phyloP scores from a whole-genome alignment of 1,140 invertebrate species.

The Asobara japonica region DNA sequence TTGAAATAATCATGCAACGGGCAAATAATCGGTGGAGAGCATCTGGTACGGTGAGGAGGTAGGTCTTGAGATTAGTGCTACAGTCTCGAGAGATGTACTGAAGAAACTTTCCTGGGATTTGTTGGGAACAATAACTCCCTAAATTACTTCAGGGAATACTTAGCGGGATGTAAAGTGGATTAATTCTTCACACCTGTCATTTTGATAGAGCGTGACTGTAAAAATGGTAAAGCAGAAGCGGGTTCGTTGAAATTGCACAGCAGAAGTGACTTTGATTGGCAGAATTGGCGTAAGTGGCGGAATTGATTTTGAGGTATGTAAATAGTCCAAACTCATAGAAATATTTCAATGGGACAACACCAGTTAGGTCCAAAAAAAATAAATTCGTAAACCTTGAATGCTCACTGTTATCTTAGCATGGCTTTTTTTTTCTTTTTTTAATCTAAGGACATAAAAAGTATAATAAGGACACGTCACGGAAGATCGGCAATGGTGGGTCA shows the following conservation, averaged over 20 bases:
- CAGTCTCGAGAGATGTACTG: not conserved
- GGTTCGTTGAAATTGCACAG: too few relatives aligned
- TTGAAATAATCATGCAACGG: constrained; percentile 3
- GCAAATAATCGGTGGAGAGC: not conserved
- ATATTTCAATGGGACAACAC: too few relatives aligned
- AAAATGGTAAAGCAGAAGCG: not conserved
- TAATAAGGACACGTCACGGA: too few relatives aligned
- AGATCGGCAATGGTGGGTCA: too few relatives aligned
- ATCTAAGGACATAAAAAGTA: too few relatives aligned
- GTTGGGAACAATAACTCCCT: not conserved
- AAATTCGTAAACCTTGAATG: too few relatives aligned
- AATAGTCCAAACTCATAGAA: not conserved
- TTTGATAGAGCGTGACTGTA: not conserved
- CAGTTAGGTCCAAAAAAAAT: too few relatives aligned
- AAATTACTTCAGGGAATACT: not conserved
- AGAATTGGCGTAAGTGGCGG: too few relatives aligned
- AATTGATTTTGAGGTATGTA: too few relatives aligned
- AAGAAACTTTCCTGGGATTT: constrained; percentile 3
- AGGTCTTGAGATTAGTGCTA: not conserved
- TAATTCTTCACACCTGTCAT: not conserved
- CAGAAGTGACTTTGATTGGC: too few relatives aligned
- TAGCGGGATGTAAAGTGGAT: not conserved
- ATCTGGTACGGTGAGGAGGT: not conserved
- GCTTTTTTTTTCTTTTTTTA: too few relatives aligned
- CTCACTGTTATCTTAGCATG: too few relatives aligned